These are phyloP conservation scores for Linyphia triangularis DNA, from an alignment of 2,888 invertebrate genomes.

Conservation along the genomic window DNA sequence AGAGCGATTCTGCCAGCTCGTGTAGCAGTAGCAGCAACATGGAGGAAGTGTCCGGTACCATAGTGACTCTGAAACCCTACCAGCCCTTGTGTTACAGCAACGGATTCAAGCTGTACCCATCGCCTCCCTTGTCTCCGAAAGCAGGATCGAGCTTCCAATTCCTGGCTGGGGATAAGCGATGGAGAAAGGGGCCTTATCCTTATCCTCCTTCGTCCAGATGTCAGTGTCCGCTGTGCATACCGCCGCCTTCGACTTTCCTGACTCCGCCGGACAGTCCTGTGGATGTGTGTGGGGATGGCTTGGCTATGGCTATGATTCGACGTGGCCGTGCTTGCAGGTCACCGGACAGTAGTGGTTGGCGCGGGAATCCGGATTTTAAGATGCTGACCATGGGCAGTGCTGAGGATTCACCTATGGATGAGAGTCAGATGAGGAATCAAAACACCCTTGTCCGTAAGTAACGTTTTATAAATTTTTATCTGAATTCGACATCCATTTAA, in stretches of 20 bases:
- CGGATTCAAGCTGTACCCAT: slow-evolving; percentile 75
- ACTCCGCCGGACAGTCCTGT: slow-evolving; percentile 77
- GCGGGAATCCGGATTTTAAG: slow-evolving; percentile 83
- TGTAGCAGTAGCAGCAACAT: neutral
- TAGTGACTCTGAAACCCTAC: slow-evolving; percentile 81
- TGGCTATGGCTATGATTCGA: slow-evolving; percentile 33
- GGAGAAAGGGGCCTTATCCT: slow-evolving; percentile 42
- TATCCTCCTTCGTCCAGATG: slow-evolving; percentile 73
- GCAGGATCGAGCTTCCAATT: neutral
- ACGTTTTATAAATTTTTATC: neutral
- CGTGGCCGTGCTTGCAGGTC: slow-evolving; percentile 8
- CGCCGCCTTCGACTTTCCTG: slow-evolving; percentile 78
- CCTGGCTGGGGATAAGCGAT: neutral
- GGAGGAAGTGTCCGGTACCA: slow-evolving; percentile 66
- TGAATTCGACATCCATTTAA: no score
- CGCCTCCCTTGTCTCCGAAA: slow-evolving; percentile 20
- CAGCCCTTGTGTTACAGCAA: slow-evolving; percentile 80
- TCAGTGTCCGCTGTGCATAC: slow-evolving; percentile 62
- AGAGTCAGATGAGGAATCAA: neutral
- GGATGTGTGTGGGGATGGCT: slow-evolving; percentile 34
- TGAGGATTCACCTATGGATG: slow-evolving; percentile 37
- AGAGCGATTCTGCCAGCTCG: slow-evolving; percentile 20
- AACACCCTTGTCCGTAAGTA: slow-evolving; percentile 64
- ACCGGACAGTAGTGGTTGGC: slow-evolving; percentile 79
- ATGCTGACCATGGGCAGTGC: slow-evolving; percentile 82